A percentile compares a stretch with the other conserved stretches of the same genome.
Evolutionary conservation across 1,140 invertebrate species (phyloP).

Genomic region (Drosophila sp.): DNA sequence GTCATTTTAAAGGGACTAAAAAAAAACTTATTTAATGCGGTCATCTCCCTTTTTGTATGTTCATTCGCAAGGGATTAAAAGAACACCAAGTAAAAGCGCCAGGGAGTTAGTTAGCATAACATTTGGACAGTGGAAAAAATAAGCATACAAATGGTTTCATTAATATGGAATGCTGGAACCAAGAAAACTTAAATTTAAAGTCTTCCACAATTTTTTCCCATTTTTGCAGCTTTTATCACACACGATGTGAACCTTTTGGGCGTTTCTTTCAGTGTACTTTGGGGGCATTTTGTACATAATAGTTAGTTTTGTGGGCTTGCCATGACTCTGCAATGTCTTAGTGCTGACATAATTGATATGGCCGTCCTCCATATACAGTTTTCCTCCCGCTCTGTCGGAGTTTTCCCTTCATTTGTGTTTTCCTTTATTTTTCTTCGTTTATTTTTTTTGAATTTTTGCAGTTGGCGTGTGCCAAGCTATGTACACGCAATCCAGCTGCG

Average conservation of each 20-base stretch:
- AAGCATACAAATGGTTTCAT: too few species aligned
- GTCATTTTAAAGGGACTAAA: too few species aligned
- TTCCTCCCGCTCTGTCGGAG: constrained; percentile 14
- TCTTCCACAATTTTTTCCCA: too few species aligned
- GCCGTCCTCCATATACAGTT: constrained; percentile 49
- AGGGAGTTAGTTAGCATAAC: not conserved
- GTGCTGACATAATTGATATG: constrained; percentile 80
- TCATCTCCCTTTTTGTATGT: not conserved
- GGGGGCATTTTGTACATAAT: constrained; percentile 54
- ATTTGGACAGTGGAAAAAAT: not conserved
- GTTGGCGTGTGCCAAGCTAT: constrained; percentile 52
- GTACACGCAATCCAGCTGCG: constrained; percentile 54
- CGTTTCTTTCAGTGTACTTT: constrained; percentile 34
- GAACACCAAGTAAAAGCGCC: not conserved
- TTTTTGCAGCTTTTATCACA: too few species aligned
- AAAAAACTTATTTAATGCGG: too few species aligned
- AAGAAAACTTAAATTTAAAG: too few species aligned
- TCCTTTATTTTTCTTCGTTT: constrained; percentile 5
- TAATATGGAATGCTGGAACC: too few species aligned
- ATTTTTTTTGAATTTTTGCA: constrained; percentile 29
- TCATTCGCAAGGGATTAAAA: not conserved
- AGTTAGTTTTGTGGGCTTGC: constrained; percentile 60
- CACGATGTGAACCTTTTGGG: not conserved
- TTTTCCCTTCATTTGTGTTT: not conserved
- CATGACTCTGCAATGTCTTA: constrained; percentile 56